Evolutionary conservation across 2,113 vertebrate species (phyloP).

Genomic region (Brevimyrus niger): DNA sequence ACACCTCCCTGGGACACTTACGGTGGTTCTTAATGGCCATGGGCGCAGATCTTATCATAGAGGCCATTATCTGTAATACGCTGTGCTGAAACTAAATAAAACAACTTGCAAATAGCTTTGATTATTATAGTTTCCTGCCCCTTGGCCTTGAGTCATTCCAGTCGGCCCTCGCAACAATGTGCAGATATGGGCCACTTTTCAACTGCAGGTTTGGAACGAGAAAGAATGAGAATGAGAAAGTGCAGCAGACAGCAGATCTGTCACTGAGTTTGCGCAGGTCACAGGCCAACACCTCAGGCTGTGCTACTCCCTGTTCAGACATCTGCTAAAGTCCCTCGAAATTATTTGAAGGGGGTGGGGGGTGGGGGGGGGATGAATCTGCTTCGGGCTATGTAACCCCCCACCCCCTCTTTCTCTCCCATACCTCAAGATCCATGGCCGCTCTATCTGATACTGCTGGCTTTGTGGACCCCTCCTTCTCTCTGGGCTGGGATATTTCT

Average conservation of each 20-base stretch:
- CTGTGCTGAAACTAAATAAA: neutral
- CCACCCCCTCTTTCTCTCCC: slow-evolving; percentile 10
- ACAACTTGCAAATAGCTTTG: neutral
- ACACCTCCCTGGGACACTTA: neutral
- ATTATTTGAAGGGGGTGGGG: slow-evolving; percentile 1
- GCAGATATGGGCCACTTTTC: neutral
- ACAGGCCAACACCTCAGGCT: slow-evolving; percentile 1
- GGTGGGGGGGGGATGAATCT: neutral
- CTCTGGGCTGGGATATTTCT: neutral
- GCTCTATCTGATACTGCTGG: neutral
- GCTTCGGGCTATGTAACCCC: neutral
- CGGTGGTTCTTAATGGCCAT: neutral
- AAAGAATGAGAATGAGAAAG: neutral
- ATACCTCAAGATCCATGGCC: neutral
- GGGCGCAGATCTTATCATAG: neutral
- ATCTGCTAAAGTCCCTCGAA: neutral
- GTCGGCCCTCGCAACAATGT: neutral
- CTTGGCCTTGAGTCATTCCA: neutral
- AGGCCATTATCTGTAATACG: neutral
- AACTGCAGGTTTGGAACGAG: neutral
- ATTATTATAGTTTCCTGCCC: neutral
- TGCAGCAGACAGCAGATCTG: neutral
- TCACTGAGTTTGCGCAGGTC: neutral
- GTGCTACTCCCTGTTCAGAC: neutral
- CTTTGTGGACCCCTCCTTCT: neutral